These are phyloP conservation scores for Chamaetylas fuelleborni DNA, from an alignment of 2,113 vertebrate genomes.

Conservation along the genomic window DNA sequence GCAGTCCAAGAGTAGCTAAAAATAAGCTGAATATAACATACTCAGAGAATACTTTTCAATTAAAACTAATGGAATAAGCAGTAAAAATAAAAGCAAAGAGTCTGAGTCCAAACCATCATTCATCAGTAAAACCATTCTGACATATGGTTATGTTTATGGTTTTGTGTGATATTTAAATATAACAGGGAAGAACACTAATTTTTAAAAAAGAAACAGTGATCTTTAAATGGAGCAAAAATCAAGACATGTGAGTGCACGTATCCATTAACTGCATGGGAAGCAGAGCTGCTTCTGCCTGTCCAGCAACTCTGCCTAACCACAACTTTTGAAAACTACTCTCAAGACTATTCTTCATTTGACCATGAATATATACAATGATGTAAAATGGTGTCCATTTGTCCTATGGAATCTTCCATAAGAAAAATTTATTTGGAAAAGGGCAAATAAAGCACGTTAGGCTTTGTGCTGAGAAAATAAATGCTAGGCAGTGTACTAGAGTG, in stretches of 20 bases:
- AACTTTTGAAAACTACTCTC: not conserved
- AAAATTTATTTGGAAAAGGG: not conserved
- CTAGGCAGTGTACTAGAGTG: not conserved
- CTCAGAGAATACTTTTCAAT: not conserved
- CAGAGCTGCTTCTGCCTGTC: not conserved
- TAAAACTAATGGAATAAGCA: constrained; percentile 1
- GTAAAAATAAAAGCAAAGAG: constrained; percentile 48
- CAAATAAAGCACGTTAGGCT: not conserved
- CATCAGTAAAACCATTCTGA: constrained; percentile 54
- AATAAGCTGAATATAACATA: not conserved
- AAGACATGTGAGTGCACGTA: not conserved
- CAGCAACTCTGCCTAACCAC: not conserved
- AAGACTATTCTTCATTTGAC: not conserved
- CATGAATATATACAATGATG: not conserved
- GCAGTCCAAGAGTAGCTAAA: constrained; percentile 6
- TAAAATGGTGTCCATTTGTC: not conserved
- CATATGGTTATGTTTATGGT: constrained; percentile 77
- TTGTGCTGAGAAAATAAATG: not conserved
- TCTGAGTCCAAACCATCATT: constrained; percentile 47
- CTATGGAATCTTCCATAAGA: not conserved
- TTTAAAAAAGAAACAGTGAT: not conserved
- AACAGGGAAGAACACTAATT: constrained; percentile 55
- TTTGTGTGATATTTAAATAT: constrained; percentile 76
- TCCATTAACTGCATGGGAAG: not conserved
- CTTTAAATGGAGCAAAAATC: constrained; percentile 16